Evolutionary conservation across 1,140 invertebrate genomes (phyloP), one percentile per base, ranked within the genome.

Genomic region (Leptinotarsa lineolata): DNA sequence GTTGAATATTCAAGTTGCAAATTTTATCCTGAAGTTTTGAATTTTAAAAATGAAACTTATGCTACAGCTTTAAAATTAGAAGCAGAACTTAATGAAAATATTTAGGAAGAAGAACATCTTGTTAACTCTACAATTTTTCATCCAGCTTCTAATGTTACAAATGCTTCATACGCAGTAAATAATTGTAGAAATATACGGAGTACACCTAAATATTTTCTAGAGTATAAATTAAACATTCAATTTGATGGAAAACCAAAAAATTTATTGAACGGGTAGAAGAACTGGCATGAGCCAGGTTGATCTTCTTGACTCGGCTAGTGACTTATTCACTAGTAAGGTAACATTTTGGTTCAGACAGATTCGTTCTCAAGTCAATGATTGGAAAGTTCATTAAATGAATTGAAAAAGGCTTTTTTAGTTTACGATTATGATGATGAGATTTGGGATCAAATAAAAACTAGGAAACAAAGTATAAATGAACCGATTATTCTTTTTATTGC

Each of bases 11-110:
- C 8, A 59, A n/a, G 8, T 11, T 16, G 4, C 54, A 5, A 59
- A 59, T 59, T 54, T 54, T 59, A 20, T n/a, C 4, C 20, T 30
- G 0, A 30, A 8, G 30, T 59, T 59, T 5, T 6, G 54, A n/a
- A 16, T 20, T 59, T 59, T 59, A 16, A 59, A 59, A 59, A 59
- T 59, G 54, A 59, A 59, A n/a, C 54, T n/a, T 59, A 59, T 16
- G 13, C 54, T 59, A 59, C 13, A 59, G 54, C 54, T 59, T 20
- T 16, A 59, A 5, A 59, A n/a, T 59, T 16, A 20, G 54, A 59
- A 59, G 54, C 54, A n/a, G 1, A 59, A 59, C 8, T 59, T 5
- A 59, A 59, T 59, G 54, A 59, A 15, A 59, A 59, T 20, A 59
- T 20, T n/a, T 12, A 59, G 20, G 54, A 59, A 30, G 30, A 30